A percentile compares a stretch with the other conserved stretches of the same genome.
Evolutionary conservation across 2,888 invertebrate species (phyloP).

Genomic region (Cosmopolites sordidus): DNA sequence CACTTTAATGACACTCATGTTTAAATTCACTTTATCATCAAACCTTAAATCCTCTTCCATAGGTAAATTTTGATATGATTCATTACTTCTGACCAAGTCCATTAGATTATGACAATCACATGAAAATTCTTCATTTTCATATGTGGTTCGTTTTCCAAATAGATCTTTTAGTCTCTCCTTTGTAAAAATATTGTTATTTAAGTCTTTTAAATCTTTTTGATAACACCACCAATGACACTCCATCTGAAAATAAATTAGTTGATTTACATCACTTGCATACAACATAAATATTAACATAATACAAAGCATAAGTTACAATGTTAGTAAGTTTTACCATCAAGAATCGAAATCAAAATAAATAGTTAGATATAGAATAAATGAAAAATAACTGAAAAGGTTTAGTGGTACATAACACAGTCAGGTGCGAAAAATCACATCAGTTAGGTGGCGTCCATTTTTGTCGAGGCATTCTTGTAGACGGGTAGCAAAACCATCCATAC

Average conservation of each 20-base stretch:
- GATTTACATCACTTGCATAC: conserved; percentile 7
- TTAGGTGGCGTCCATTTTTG: no score
- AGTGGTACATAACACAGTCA: no score
- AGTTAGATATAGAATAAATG: no score
- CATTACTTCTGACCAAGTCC: conserved; percentile 43
- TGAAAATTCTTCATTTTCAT: conserved; percentile 27
- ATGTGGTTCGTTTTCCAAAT: conserved; percentile 23
- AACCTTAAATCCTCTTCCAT: conserved; percentile 68
- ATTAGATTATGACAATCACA: conserved; percentile 31
- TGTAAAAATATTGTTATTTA: conserved; percentile 29
- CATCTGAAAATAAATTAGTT: conserved; percentile 21
- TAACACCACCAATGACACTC: conserved; percentile 36
- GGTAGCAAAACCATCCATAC: no score
- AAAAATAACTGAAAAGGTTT: no score
- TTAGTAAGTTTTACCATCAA: no score
- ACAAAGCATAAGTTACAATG: no score
- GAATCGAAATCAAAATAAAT: no score
- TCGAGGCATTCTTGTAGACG: no score
- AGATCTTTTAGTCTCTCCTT: conserved; percentile 21
- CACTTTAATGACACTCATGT: conserved; percentile 83
- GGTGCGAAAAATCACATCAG: no score
- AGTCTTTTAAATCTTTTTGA: conserved; percentile 24
- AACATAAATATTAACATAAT: neutral
- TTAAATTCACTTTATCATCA: conserved; percentile 67
- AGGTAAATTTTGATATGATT: conserved; percentile 52